Evolutionary conservation across 2,797 vertebrate genomes (phyloP), one percentile per base, ranked within the genome.

Genomic region (Sebastes taczanowskii): DNA sequence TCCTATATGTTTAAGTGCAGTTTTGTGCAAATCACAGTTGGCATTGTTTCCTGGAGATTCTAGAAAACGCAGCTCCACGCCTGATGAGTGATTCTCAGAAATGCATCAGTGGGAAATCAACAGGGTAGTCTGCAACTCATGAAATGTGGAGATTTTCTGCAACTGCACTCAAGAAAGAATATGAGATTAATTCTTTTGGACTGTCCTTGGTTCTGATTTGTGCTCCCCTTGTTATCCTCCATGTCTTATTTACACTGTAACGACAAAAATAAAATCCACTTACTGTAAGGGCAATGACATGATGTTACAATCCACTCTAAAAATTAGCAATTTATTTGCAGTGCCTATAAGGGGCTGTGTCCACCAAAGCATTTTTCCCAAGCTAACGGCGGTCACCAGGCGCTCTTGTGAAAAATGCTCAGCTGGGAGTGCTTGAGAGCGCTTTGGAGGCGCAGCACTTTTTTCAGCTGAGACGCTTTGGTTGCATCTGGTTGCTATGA

Each of bases 141-240:
- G 34, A 71, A 58, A 70, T 7, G 58, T 38, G 13, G 52, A 62
- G 27, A 73, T 58, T 35, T 82, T 81, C 67, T 66, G 52, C 53
- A 77, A 30, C 63, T 75, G 74, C 32, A 58, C 64, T 81, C 42
- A n/a, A 46, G 23, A 52, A 10, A 32, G 10, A 42, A 80, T 25
- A 67, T 2, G 3, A 29, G n/a, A 69, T 27, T 30, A 73, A 81
- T 52, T 69, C 23, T 70, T 80, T 49, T 27, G 8, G 61, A 58
- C 27, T 66, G 73, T 86, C 58, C 25, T 88, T 58, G 25, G n/a
- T 61, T 79, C 67, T 82, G 81, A 86, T 87, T 86, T 87, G 75
- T 83, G 81, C 88, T 86, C 71, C 66, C 65, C 5, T 64, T 82
- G 77, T 74, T 74, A 75, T 65, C 16, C 58, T 86, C 69, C 2